Base-by-base conservation (phyloP, 2,888 invertebrate species). In the Nemoura dubitans region DNA sequence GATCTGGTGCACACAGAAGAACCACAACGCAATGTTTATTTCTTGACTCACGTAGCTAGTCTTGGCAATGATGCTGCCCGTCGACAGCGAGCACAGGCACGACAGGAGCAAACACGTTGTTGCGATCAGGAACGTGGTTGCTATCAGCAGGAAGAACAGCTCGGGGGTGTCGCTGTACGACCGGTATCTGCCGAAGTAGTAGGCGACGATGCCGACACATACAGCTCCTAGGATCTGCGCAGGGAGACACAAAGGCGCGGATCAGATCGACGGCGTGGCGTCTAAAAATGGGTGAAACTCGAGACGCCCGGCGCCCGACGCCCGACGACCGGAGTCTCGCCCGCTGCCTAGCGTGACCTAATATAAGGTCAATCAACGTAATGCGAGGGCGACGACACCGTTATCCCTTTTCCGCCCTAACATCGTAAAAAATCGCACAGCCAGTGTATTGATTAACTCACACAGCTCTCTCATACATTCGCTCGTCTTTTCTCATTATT, bases 61-160 rank as follows among this genome's bases (percentile, higher is more conserved):
- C 92, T 97, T 97, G 0, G 96, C 94, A 89, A 97, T 94, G 89
- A 97, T 95, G 43, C 96, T 95, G n/a, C 96, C 95, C 0, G 97
- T 96, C 25, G 96, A 94, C 84, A 97, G 92, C 0, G 97, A 97
- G 42, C 95, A 92, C n/a, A 97, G 89, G 89, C 96, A 97, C 0
- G 97, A 94, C 3, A 95, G 90, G 77, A 97, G 91, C 78, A 97
- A 91, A 88, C 96, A 94, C 90, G 96, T 95, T 28, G 97, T 97
- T 85, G 96, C 95, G 88, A 97, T 94, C 90, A 97, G 93, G 90
- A 96, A 97, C 25, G 97, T 93, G 0, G 95, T 95, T 0, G 95
- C 93, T 90, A 96, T 95, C 87, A 97, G 91, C 36, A 96, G 92
- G 91, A 95, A 96, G 91, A 97, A 96, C 27, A 95, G 91, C 89